Base-by-base conservation (phyloP, 2,888 invertebrate genomes). In the Hoplodrina ambigua region DNA sequence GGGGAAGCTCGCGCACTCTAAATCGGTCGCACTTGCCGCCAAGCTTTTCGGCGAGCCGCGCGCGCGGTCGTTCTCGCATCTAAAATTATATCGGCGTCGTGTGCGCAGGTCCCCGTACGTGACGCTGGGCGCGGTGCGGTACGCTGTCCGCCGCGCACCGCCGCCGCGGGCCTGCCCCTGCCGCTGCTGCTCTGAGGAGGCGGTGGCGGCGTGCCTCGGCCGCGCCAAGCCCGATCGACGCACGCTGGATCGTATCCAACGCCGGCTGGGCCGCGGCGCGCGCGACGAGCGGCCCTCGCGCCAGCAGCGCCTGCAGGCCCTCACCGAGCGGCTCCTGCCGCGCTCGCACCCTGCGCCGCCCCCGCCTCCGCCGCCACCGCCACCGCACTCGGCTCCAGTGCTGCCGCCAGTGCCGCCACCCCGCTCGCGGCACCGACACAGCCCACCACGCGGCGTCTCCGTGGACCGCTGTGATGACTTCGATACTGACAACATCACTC, bases 211-310 rank as follows among this genome's bases (percentile, higher is more conserved):
- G 91, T 95, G 95, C 93, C 94, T 94, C 88, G 94, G 93, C 91
- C 95, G 94, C 92, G 94, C 93, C 88, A 92, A 93, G 91, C 94
- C 94, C 87, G 95, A 94, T 89, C 93, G 94, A 94, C 97, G 97
- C 97, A 97, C 97, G 92, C 97, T 98, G 97, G 98, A 98, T 96
- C 97, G 98, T 86, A 96, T 98, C 94, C 97, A 97, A 91, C 97
- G 97, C 94, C 97, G 98, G 92, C 97, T 97, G 96, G 97, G 97
- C 91, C 94, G 94, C 92, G 93, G 94, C 91, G 90, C 93, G 88
- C 93, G 94, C 90, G 93, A 94, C 92, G 94, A 94, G 91, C 93
- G 94, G 91, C 94, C 94, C 92, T 91, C 92, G 91, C 94, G 95
- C 89, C 94, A 97, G 89, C 97, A 97, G 89, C 97, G 97, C 92